Base-by-base conservation (phyloP, 2,888 invertebrate genomes). In the Branchipolynoe longqiensis region DNA sequence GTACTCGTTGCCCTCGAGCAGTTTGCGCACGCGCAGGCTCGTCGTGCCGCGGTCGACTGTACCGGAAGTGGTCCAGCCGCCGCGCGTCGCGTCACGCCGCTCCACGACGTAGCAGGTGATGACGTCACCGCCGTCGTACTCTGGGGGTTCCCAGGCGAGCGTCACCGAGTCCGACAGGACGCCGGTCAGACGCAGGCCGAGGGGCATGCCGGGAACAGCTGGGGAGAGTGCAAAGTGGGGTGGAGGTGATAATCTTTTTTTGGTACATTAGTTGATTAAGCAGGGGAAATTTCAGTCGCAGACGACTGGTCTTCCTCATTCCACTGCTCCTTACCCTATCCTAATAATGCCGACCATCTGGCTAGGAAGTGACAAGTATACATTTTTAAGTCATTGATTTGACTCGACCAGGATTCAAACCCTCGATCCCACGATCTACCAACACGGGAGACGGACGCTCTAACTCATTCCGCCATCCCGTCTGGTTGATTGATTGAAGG, bases 1-100 rank as follows among this genome's bases (percentile, higher is more conserved):
- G 88, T 94, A 94, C 85, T 93, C 91, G 86, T 91, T 92, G 28
- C 93, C 93, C 85, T 93, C 93, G 33, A 92, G 89, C 56, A 94
- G 90, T 88, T 93, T 93, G 87, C 90, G 89, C 12, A 93, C 92
- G 59, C 90, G 88, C 86, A 89, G 91, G 22, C 90, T 91, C 48
- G 86, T 88, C 36, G 88, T 74, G 62, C 59, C 84, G n/a, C 89
- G 88, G 82, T 89, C 90, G 1, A 90, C 86, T 36, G 89, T 87
- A 18, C 90, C 91, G 18, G 90, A 91, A 36, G 89, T 90, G 22
- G 88, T 88, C 93, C 93, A 93, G 25, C 91, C 91, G 22, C 91
- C 91, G 69, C 89, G 88, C 31, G 89, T 88, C 36, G 89, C 88
- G 86, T 92, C 88, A 22, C 86, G 85, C 22, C 88, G 85, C 54